Base-by-base conservation (phyloP, 2,797 vertebrate species). In the Calcarius lapponicus region DNA sequence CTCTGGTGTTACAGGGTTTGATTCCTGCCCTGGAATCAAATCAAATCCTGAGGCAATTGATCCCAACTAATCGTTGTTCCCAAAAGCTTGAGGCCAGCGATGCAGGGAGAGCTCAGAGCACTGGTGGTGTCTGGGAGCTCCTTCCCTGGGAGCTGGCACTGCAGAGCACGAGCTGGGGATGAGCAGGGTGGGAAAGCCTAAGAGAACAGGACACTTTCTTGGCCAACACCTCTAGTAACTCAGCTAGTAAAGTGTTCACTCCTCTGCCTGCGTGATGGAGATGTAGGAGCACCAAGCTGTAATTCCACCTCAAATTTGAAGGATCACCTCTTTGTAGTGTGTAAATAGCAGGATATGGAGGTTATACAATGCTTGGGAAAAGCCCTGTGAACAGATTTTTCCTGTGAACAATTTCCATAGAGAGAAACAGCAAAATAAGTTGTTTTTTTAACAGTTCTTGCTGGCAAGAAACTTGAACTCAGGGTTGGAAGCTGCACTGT, bases 381-480 rank as follows among this genome's bases (percentile, higher is more conserved):
- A 90, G 95, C 90, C 51, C 69, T 60, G 86, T 80, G 80, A 95
- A 70, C 92, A 74, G 92, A 45, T 76, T 71, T 47, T 47, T 84
- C n/a, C 80, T 58, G 78, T 74, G 86, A 93, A 61, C 83, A 71
- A 94, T 69, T 81, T 82, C 94, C 91, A 74, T 86, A 91, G 96
- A 96, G 91, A 97, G 94, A 90, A 86, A 95, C 38, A 54, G 80
- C 64, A 91, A 95, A 96, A 92, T 91, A 95, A 96, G 87, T 50
- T 90, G 88, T 0, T 21, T 45, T 73, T 72, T 67, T 67, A 92
- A 80, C 82, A 83, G 72, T 95, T 93, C 93, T 88, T 69, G 6
- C 38, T 97, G 96, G 97, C 96, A 81, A 56, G 93, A 91, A 65
- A 73, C 79, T 95, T 60, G 91, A 26, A 80, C 91, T 94, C 9